These are phyloP conservation scores for Monomorium pharaonis DNA, from an alignment of 1,140 invertebrate genomes.

Conservation along the genomic window DNA sequence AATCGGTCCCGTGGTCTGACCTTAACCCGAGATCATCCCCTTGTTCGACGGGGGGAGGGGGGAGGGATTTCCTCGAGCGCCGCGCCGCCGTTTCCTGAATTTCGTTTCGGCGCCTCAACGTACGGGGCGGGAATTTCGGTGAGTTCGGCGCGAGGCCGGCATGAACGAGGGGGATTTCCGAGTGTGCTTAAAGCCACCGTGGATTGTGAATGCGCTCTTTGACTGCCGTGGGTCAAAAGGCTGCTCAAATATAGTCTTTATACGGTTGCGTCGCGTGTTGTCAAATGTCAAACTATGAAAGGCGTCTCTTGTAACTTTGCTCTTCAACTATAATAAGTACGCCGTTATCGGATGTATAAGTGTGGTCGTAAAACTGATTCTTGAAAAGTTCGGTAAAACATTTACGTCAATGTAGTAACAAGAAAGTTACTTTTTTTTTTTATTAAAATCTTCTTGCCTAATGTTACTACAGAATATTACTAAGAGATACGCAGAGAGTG, in stretches of 20 bases:
- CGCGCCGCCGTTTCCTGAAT: conserved; percentile 59
- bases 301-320: not conserved
- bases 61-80: not conserved
- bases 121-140: conserved; percentile 33
- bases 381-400: not conserved
- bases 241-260: conserved; percentile 17
- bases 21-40: conserved; percentile 72
- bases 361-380: not conserved
- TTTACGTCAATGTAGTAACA: not conserved
- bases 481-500: not conserved
- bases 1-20: conserved; percentile 69
- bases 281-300: conserved; percentile 17
- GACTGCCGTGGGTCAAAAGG: conserved; percentile 29
- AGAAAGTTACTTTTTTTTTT: not conserved
- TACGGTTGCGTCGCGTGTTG: not conserved
- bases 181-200: conserved; percentile 8
- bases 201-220: conserved; percentile 21
- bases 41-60: not conserved
- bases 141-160: not conserved
- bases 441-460: not conserved
- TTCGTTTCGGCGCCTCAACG: conserved; percentile 51
- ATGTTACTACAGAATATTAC: not conserved
- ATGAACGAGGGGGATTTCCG: not conserved
- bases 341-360: not conserved
- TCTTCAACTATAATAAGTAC: not conserved